These are phyloP conservation scores for Propsilocerus akamusi DNA, from an alignment of 1,140 invertebrate species.

Conservation along the genomic window DNA sequence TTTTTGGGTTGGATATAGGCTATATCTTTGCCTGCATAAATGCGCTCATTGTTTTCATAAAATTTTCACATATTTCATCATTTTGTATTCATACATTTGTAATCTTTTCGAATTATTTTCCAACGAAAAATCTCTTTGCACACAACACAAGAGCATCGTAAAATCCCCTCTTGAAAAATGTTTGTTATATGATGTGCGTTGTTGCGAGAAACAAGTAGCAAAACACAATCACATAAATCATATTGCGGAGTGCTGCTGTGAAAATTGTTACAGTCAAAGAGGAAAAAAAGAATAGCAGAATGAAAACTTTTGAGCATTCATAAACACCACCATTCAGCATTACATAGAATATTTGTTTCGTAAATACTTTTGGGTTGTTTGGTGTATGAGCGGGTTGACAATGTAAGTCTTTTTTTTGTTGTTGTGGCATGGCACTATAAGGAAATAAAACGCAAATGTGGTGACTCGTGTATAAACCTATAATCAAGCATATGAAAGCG, in stretches of 20 bases:
- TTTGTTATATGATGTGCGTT: not conserved
- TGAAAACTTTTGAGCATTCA: not conserved
- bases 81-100: slow-evolving; percentile 2
- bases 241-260: too few relatives aligned
- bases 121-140: not conserved
- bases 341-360: slow-evolving; percentile 1
- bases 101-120: slow-evolving; percentile 1
- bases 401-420: not conserved
- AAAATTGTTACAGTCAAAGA: not conserved
- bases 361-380: not conserved
- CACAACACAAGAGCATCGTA: not conserved
- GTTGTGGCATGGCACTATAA: not conserved
- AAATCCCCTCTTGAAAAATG: not conserved
- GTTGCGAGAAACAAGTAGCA: not conserved
- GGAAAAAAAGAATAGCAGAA: too few relatives aligned
- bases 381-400: too few relatives aligned
- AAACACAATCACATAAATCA: not conserved
- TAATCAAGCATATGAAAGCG: too few relatives aligned
- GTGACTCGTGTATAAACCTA: too few relatives aligned
- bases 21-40: too few relatives aligned
- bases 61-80: not conserved
- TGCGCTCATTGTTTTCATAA: too few relatives aligned
- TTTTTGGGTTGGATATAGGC: too few relatives aligned
- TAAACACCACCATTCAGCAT: not conserved
- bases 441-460: too few relatives aligned